Evolutionary conservation across 2,113 vertebrate species (phyloP), one percentile per base, ranked within the genome.

Genomic region (Petaurus breviceps): DNA sequence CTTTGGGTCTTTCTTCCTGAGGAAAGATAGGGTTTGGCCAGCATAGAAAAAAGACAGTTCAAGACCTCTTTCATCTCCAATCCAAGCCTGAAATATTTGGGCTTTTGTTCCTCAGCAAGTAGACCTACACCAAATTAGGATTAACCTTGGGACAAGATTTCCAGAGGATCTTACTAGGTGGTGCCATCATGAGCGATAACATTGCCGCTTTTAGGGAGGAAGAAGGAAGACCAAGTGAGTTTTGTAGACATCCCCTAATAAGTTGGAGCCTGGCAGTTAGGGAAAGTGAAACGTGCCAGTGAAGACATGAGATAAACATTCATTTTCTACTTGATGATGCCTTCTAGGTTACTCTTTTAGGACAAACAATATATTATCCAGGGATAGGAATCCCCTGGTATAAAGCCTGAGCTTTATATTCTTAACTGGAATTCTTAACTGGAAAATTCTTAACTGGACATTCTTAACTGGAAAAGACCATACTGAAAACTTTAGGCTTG

Each of bases 401-500:
- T 93, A 91, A 55, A 57, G 92, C 93, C 94, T 28, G 89, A 91
- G 96, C 28, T 61, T 28, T 96, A 89, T 11, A 52, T 26, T 23
- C 37, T 1, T 43, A 37, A 50, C 0, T 0, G 61, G n/a, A n/a
- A n/a, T n/a, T n/a, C n/a, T n/a, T n/a, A n/a, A n/a, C n/a, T n/a
- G n/a, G n/a, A n/a, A n/a, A n/a, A n/a, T n/a, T n/a, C n/a, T n/a
- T n/a, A n/a, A n/a, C n/a, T n/a, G n/a, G n/a, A n/a, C n/a, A n/a
- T n/a, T n/a, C n/a, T n/a, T n/a, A n/a, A n/a, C n/a, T n/a, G 55
- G 43, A 53, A 24, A 84, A 92, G 26, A 23, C 22, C 52, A 22
- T 49, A 2, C 0, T 0, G 0, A 0, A 10, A 68, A 9, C 43
- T 37, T 68, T 1, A 51, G 28, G 0, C 0, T 51, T 43, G 24